Conservation (phyloP, 2,888 invertebrate genomes). For the Iselma pallidipennis region DNA sequence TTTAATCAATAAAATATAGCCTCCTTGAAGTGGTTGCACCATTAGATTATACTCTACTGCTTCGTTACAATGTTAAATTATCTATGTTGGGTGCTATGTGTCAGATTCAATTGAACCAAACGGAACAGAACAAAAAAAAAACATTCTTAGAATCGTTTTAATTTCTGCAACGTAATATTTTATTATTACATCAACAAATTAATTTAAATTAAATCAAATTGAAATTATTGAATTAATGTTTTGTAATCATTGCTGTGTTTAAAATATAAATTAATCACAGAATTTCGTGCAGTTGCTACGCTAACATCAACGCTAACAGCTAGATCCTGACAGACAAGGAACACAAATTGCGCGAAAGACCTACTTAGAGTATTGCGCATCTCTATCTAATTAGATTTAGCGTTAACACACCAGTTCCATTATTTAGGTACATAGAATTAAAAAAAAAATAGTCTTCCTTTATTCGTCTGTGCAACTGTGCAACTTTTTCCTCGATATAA, state of each 20-base stretch:
- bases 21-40: constrained; percentile 18
- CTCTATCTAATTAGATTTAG: constrained; percentile 1
- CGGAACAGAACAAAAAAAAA: background rate
- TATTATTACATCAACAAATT: background rate
- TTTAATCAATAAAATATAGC: constrained; percentile 32
- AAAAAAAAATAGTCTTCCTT: background rate
- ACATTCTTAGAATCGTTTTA: background rate
- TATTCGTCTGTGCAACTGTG: constrained; percentile 31
- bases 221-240: background rate
- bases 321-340: too few relatives aligned
- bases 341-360: too few relatives aligned
- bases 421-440: too few relatives aligned
- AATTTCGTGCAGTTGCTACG: too few relatives aligned
- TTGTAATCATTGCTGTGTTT: too few relatives aligned
- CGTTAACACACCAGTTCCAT: constrained; percentile 41
- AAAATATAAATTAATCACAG: too few relatives aligned
- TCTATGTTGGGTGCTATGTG: background rate
- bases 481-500: constrained; percentile 45
- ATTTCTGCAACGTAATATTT: background rate
- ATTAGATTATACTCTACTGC: constrained; percentile 9
- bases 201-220: background rate
- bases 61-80: constrained; percentile 7
- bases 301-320: too few relatives aligned
- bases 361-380: too few relatives aligned
- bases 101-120: background rate